Evolutionary conservation across 1,140 invertebrate species (phyloP).

Genomic region (Pogonognathellus flavescens): DNA sequence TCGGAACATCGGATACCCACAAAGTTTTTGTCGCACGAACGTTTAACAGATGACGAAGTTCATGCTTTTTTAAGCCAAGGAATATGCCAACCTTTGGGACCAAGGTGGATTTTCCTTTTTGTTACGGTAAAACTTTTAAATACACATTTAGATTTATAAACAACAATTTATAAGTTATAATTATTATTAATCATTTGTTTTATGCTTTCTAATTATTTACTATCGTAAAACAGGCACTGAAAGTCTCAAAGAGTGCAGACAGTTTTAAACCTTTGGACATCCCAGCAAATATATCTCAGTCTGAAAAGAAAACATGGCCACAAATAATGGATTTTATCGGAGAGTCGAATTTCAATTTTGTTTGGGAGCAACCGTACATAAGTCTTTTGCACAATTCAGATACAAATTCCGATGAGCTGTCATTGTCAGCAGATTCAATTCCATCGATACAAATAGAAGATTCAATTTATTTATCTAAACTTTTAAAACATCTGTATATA

Average conservation of each 20-base stretch:
- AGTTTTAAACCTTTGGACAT: constrained; percentile 19
- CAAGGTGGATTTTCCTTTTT: constrained; percentile 76
- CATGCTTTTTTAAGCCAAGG: constrained; percentile 73
- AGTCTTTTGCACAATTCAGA: constrained; percentile 18
- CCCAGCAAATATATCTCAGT: constrained; percentile 22
- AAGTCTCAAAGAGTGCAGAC: constrained; percentile 27
- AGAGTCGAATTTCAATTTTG: constrained; percentile 64
- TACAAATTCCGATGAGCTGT: background rate
- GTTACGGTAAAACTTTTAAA: constrained; percentile 72
- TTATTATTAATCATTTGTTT: constrained; percentile 71
- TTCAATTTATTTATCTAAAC: constrained; percentile 40
- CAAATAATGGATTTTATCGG: constrained; percentile 65
- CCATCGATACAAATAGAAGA: constrained; percentile 36
- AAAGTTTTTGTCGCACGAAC: constrained; percentile 69
- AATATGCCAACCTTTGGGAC: constrained; percentile 72
- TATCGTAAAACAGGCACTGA: constrained; percentile 72
- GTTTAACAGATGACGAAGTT: constrained; percentile 71
- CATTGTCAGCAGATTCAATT: background rate
- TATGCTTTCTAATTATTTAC: no score
- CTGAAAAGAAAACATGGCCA: constrained; percentile 53
- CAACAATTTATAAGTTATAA: background rate
- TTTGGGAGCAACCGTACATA: constrained; percentile 65
- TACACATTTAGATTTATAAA: no score
- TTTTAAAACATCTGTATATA: constrained; percentile 26
- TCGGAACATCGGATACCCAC: constrained; percentile 71